Evolutionary conservation across 2,888 invertebrate genomes (phyloP).

Genomic region (Cotesia congregata): DNA sequence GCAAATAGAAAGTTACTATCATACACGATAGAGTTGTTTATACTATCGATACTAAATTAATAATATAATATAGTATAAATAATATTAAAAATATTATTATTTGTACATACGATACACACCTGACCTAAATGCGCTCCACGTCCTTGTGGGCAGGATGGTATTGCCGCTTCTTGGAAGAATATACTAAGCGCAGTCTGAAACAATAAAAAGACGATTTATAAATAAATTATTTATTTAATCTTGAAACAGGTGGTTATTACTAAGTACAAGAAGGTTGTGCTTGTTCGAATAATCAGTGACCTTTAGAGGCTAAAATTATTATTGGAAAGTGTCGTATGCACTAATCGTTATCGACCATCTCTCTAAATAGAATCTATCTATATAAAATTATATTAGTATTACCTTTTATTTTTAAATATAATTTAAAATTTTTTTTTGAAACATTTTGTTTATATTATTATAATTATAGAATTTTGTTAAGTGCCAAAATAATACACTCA

Average conservation of each 20-base stretch:
- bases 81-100: background rate
- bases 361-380: background rate
- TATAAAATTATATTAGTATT: too few relatives aligned
- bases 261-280: background rate
- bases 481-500: too few relatives aligned
- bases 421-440: too few relatives aligned
- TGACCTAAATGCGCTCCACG: constrained; percentile 86
- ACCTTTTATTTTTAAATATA: too few relatives aligned
- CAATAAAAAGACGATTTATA: constrained; percentile 9
- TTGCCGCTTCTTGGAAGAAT: constrained; percentile 94
- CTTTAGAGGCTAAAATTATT: background rate
- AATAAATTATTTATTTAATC: constrained; percentile 6
- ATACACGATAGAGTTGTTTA: background rate
- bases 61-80: background rate
- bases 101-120: constrained; percentile 71
- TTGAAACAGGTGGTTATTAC: background rate
- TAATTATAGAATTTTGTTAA: too few relatives aligned
- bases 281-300: background rate
- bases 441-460: too few relatives aligned
- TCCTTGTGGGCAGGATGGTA: constrained; percentile 83
- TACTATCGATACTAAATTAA: background rate
- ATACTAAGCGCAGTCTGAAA: constrained; percentile 93
- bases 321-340: background rate
- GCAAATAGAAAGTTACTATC: background rate
- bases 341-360: background rate